A percentile compares a stretch with the other conserved stretches of the same genome.
Conservation (phyloP, 1,140 invertebrate genomes). For the Pseudomyrmex concolor region DNA sequence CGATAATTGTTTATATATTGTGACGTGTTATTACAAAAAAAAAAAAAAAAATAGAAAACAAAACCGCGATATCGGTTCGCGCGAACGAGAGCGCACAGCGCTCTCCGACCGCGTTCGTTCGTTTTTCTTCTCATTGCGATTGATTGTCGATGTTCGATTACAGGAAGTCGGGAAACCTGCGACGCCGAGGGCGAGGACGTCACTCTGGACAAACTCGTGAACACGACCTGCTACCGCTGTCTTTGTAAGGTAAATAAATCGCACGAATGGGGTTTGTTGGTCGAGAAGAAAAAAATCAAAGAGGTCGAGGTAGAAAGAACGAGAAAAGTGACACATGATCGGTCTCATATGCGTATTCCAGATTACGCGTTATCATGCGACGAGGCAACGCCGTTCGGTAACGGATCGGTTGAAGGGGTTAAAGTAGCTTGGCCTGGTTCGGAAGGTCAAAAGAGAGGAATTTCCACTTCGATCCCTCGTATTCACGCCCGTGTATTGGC, state of each 20-base stretch:
- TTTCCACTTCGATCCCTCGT: constrained; percentile 55
- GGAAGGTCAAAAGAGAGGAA: constrained; percentile 56
- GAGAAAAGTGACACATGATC: neutral
- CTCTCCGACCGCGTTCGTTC: neutral
- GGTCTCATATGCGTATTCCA: constrained; percentile 42
- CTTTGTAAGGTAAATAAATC: constrained; percentile 80
- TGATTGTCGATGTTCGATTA: constrained; percentile 52
- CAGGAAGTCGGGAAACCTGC: constrained; percentile 81
- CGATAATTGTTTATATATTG: neutral
- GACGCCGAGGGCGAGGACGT: constrained; percentile 81
- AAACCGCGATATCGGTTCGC: constrained; percentile 15
- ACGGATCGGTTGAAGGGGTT: constrained; percentile 52
- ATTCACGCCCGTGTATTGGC: constrained; percentile 1
- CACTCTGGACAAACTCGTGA: constrained; percentile 80
- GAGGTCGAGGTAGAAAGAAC: neutral
- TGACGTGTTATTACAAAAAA: constrained; percentile 20
- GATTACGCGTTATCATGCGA: constrained; percentile 53
- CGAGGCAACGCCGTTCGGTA: constrained; percentile 39
- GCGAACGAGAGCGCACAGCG: constrained; percentile 4
- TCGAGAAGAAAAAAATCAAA: neutral
- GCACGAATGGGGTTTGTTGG: neutral
- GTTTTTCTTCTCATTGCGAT: constrained; percentile 2
- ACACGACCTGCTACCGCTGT: constrained; percentile 81
- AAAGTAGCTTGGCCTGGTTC: constrained; percentile 60
- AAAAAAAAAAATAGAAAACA: too few species aligned